Conservation (phyloP, 2,797 vertebrate genomes). For the Coendou prehensilis region DNA sequence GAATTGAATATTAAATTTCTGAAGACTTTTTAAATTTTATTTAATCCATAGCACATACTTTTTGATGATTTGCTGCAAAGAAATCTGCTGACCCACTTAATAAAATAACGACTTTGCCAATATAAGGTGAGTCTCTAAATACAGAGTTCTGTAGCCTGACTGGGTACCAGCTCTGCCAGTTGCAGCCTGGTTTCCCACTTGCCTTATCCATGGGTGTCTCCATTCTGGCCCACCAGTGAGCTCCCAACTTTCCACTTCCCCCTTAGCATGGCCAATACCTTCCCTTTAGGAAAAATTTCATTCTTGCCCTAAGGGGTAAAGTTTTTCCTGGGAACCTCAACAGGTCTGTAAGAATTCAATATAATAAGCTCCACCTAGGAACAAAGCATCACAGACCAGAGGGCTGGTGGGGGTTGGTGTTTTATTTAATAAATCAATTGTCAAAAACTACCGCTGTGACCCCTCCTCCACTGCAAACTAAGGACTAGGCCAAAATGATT, state of each 20-base stretch:
- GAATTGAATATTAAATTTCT: slow-evolving; percentile 7
- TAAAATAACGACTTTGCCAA: background rate
- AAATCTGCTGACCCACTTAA: background rate
- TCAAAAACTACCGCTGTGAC: background rate
- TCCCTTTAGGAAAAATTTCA: background rate
- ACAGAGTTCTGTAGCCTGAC: background rate
- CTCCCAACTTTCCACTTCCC: background rate
- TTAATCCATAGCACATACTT: background rate
- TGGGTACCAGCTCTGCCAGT: background rate
- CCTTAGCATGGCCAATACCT: background rate
- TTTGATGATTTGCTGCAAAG: background rate
- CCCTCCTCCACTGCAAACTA: background rate
- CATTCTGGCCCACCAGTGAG: background rate
- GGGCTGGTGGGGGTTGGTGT: background rate
- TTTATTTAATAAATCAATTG: slow-evolving; percentile 23
- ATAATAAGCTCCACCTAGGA: background rate
- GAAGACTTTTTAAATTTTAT: slow-evolving; percentile 30
- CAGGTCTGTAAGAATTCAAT: background rate
- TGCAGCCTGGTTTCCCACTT: background rate
- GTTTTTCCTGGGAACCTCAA: background rate
- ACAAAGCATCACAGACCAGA: background rate
- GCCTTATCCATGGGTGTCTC: background rate
- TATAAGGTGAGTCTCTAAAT: background rate
- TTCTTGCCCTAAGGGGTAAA: background rate
- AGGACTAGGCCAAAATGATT: slow-evolving; percentile 24